Evolutionary conservation across 1,140 invertebrate species (phyloP).

Genomic region (Drusus annulatus): DNA sequence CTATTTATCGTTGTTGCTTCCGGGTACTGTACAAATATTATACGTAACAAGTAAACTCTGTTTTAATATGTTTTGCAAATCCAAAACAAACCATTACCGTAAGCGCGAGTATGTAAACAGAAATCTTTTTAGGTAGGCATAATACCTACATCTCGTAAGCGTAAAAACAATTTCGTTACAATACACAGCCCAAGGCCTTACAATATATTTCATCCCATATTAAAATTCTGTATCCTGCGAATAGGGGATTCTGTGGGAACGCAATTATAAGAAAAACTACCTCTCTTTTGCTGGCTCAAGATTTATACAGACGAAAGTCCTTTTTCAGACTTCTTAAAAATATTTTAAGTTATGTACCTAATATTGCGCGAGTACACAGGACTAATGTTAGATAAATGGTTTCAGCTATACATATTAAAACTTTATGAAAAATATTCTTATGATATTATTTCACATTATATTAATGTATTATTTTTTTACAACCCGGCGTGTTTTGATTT

Average conservation of each 20-base stretch:
- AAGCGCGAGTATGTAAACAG: not conserved
- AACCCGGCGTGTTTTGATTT: too few relatives aligned
- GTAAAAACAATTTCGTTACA: conserved; percentile 11
- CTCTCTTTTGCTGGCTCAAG: not conserved
- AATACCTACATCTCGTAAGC: not conserved
- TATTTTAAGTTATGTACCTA: not conserved
- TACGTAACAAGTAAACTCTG: too few relatives aligned
- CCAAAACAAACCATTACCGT: too few relatives aligned
- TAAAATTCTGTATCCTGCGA: conserved; percentile 20
- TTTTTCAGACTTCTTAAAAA: not conserved
- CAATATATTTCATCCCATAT: conserved; percentile 34
- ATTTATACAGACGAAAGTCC: conserved; percentile 12
- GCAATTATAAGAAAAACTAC: conserved; percentile 26
- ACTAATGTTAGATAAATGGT: not conserved
- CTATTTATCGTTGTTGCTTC: too few relatives aligned
- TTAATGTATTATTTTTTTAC: too few relatives aligned
- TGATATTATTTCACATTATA: too few relatives aligned
- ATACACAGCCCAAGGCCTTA: conserved; percentile 6
- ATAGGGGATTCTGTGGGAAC: conserved; percentile 22
- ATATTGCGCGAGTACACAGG: not conserved
- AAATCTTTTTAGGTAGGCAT: not conserved
- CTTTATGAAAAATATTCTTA: too few relatives aligned
- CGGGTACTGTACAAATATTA: too few relatives aligned
- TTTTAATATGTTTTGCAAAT: too few relatives aligned
- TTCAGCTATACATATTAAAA: not conserved